Conservation (phyloP, 2,113 vertebrate genomes). For the Isichthys henryi region DNA sequence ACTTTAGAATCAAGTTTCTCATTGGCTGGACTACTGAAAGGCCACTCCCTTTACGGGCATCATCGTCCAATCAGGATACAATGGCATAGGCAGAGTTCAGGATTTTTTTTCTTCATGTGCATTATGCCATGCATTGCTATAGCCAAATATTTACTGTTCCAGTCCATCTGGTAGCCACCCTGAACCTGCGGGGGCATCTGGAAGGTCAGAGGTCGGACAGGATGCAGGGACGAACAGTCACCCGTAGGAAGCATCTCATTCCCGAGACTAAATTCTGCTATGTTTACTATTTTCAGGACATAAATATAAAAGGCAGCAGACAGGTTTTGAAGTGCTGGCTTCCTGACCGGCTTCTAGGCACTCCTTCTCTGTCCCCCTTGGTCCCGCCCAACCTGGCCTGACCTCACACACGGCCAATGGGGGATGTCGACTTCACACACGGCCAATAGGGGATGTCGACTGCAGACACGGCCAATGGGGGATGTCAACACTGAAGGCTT, state of each 20-base stretch:
- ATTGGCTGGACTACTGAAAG: not conserved
- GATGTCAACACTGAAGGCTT: not conserved
- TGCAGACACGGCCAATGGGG: not conserved
- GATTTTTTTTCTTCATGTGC: not conserved
- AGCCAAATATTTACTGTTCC: not conserved
- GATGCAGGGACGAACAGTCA: not conserved
- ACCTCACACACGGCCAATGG: not conserved
- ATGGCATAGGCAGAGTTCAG: not conserved
- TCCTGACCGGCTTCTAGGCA: not conserved
- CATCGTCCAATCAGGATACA: not conserved
- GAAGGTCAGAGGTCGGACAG: not conserved
- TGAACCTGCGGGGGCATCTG: not conserved
- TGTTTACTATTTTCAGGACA: not conserved
- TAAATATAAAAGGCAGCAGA: not conserved
- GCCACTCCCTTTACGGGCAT: not conserved
- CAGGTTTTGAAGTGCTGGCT: not conserved
- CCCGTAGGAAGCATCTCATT: not conserved
- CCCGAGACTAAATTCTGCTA: not conserved
- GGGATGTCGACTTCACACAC: not conserved
- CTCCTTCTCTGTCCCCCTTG: not conserved
- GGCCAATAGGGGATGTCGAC: not conserved
- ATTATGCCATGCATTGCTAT: not conserved
- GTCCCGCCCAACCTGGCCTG: not conserved
- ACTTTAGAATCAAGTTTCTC: not conserved
- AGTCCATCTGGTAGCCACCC: not conserved